phyloP scores from a whole-genome alignment of 2,797 vertebrate genomes.

The Myotis daubentonii region DNA sequence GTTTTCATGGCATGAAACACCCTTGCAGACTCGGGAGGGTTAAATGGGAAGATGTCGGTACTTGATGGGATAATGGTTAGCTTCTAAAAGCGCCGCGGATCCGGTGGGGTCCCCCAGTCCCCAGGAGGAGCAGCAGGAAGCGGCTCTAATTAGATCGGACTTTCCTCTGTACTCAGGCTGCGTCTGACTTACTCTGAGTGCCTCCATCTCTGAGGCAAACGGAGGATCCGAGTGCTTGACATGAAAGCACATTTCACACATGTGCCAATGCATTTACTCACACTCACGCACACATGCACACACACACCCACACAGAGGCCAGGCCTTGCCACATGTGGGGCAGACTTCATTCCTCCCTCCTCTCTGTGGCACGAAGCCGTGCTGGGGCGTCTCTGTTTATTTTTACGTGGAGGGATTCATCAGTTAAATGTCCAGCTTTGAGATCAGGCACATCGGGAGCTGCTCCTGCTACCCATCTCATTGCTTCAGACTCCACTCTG shows the following conservation, averaged over 20 bases:
- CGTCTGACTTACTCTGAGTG: neutral
- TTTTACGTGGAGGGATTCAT: neutral
- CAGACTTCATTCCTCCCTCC: neutral
- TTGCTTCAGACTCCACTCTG: rapidly evolving
- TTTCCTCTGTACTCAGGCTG: neutral
- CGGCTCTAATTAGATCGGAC: neutral
- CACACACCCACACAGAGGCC: neutral
- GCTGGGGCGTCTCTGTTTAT: neutral
- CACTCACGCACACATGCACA: neutral
- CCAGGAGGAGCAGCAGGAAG: neutral
- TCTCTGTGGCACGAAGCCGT: neutral
- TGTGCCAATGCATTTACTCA: neutral
- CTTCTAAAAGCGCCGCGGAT: neutral
- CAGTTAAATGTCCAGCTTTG: neutral
- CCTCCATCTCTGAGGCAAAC: neutral
- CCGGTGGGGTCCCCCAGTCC: neutral
- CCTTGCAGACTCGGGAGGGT: neutral
- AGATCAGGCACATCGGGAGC: neutral
- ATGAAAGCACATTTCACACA: neutral
- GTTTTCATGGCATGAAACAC: neutral
- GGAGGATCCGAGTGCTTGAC: neutral
- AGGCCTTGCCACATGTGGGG: neutral
- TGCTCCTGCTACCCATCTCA: rapidly evolving
- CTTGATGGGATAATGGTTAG: neutral
- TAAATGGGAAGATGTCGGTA: rapidly evolving